Percentiles rank a stretch among this genome's conserved stretches.
phyloP scores from a whole-genome alignment of 2,113 vertebrate species.

The Thunnus maccoyii region DNA sequence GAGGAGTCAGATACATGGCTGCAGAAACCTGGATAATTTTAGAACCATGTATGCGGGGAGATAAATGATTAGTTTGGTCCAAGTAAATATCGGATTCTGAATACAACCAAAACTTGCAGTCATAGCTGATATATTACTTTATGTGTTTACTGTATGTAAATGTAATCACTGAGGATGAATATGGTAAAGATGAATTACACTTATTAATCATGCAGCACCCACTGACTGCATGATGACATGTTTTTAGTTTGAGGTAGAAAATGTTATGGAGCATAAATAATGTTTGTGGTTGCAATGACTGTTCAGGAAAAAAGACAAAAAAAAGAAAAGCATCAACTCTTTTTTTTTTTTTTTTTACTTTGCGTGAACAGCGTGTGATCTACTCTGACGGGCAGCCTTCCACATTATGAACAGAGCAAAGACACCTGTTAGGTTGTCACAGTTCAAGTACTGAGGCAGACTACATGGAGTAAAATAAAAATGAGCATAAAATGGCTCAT shows the following conservation, averaged over 20 bases:
- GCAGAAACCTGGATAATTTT: background rate
- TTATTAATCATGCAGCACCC: background rate
- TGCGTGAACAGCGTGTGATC: background rate
- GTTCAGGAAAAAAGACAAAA: background rate
- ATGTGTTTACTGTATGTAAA: background rate
- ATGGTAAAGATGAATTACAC: background rate
- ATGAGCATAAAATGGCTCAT: background rate
- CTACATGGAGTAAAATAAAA: background rate
- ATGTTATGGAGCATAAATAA: background rate
- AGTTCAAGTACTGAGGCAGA: conserved; percentile 13
- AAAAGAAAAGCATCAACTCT: background rate
- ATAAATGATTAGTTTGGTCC: background rate
- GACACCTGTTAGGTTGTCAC: conserved; percentile 3
- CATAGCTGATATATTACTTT: background rate
- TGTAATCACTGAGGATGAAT: background rate
- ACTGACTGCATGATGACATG: background rate
- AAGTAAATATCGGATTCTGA: background rate
- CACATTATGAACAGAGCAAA: conserved; percentile 6
- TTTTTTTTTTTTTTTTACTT: background rate
- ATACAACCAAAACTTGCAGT: background rate
- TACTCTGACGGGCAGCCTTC: background rate
- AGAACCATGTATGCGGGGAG: background rate
- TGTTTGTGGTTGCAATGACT: background rate
- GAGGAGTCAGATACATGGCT: background rate
- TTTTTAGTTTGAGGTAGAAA: background rate